Evolutionary conservation across 2,797 vertebrate genomes (phyloP).

Genomic region (Lophius americanus): DNA sequence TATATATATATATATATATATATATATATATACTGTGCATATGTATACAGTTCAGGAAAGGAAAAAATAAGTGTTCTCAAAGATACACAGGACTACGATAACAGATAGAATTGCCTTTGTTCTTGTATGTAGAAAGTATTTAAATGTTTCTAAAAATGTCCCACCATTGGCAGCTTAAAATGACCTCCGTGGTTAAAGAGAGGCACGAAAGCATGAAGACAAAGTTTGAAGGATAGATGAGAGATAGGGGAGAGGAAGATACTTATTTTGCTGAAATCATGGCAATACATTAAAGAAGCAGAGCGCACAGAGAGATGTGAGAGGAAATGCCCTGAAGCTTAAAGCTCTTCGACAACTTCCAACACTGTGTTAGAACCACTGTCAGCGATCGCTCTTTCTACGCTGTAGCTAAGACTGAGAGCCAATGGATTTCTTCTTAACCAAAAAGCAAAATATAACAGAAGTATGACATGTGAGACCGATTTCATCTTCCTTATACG

Average conservation of each 20-base stretch:
- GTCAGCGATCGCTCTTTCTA: conserved; percentile 39
- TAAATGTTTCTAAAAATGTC: conserved; percentile 3
- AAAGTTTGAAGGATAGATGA: conserved; percentile 42
- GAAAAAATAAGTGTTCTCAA: neutral
- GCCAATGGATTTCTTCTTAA: too few relatives aligned
- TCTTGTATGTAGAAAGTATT: neutral
- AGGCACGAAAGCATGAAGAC: conserved; percentile 15
- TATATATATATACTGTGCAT: too few relatives aligned
- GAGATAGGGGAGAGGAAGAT: conserved; percentile 22
- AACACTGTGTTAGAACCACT: conserved; percentile 32
- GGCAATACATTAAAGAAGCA: conserved; percentile 52
- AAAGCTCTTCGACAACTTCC: conserved; percentile 30
- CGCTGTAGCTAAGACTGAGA: neutral
- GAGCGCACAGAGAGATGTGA: conserved; percentile 34
- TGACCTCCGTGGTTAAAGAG: conserved; percentile 20
- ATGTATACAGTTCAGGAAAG: too few relatives aligned
- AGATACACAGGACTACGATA: neutral
- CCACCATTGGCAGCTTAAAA: conserved; percentile 5
- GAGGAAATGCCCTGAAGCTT: conserved; percentile 35
- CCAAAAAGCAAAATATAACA: too few relatives aligned
- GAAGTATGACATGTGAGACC: too few relatives aligned
- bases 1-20: too few relatives aligned
- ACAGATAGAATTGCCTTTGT: conserved; percentile 4
- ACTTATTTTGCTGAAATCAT: conserved; percentile 47
- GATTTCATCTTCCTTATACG: too few relatives aligned